A percentile compares a stretch with the other conserved stretches of the same genome.
phyloP scores from a whole-genome alignment of 2,113 vertebrate genomes.

The Heterocephalus glaber region DNA sequence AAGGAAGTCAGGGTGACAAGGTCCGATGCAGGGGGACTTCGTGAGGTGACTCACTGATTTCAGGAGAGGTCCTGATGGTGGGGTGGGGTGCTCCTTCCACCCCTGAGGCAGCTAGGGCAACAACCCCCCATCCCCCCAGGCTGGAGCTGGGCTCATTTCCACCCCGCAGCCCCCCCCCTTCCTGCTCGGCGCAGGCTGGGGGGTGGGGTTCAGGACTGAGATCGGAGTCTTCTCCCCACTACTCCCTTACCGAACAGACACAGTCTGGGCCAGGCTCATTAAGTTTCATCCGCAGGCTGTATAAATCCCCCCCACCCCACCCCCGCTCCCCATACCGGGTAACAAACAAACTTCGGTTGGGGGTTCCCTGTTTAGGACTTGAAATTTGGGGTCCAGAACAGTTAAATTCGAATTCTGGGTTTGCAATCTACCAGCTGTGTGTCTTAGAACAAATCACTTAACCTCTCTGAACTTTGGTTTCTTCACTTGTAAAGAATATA shows the following conservation, averaged over 20 bases:
- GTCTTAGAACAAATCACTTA: background rate
- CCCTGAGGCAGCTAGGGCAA: rapidly evolving
- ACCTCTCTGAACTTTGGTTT: background rate
- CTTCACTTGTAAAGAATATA: background rate
- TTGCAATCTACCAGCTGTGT: background rate
- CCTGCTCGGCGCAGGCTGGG: background rate
- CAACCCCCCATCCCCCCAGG: rapidly evolving
- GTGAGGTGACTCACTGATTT: too few species aligned
- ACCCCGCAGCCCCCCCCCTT: background rate
- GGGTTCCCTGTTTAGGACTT: background rate
- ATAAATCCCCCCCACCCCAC: background rate
- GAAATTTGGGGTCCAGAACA: background rate
- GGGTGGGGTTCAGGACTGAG: rapidly evolving
- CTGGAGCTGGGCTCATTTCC: rapidly evolving
- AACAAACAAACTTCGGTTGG: background rate
- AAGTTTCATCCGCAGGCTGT: rapidly evolving
- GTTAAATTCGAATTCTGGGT: background rate
- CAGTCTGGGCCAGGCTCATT: rapidly evolving
- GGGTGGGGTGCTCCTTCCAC: background rate
- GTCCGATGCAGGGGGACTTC: background rate
- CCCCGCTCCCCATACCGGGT: too few species aligned
- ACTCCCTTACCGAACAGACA: rapidly evolving
- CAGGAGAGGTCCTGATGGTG: rapidly evolving
- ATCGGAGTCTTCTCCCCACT: too few species aligned
- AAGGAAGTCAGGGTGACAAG: too few species aligned